Evolutionary conservation across 2,888 invertebrate genomes (phyloP).

Genomic region (Stictocephala bisonia): DNA sequence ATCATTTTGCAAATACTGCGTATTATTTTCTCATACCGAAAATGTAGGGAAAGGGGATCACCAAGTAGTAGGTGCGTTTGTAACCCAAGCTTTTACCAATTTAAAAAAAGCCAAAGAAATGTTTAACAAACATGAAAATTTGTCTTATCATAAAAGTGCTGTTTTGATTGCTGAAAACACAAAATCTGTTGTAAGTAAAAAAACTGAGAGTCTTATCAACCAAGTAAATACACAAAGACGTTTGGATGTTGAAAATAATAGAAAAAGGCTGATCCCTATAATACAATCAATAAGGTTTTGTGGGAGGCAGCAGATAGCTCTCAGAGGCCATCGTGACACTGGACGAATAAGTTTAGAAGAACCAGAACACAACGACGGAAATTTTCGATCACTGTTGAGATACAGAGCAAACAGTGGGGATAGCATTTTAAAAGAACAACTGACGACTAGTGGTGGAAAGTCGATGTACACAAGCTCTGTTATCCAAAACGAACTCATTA

Average conservation of each 20-base stretch:
- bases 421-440: constrained; percentile 52
- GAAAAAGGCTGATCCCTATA: constrained; percentile 33
- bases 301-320: constrained; percentile 58
- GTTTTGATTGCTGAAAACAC: constrained; percentile 21
- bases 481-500: constrained; percentile 52
- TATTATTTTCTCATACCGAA: constrained; percentile 15
- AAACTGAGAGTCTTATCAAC: constrained; percentile 32
- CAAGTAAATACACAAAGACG: constrained; percentile 18
- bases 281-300: constrained; percentile 18
- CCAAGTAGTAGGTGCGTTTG: neutral
- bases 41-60: constrained; percentile 27
- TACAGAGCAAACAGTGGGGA: constrained; percentile 55
- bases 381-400: constrained; percentile 55
- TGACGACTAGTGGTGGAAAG: constrained; percentile 29
- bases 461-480: constrained; percentile 52
- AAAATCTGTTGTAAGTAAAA: constrained; percentile 12
- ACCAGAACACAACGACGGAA: constrained; percentile 51
- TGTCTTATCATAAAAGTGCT: constrained; percentile 7
- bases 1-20: constrained; percentile 25
- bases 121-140: constrained; percentile 21
- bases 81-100: constrained; percentile 3
- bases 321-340: constrained; percentile 57
- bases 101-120: constrained; percentile 20
- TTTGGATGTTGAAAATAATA: constrained; percentile 18
- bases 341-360: constrained; percentile 45